Evolutionary conservation across 2,113 vertebrate species (phyloP).

Genomic region (Megaceryle maxima): DNA sequence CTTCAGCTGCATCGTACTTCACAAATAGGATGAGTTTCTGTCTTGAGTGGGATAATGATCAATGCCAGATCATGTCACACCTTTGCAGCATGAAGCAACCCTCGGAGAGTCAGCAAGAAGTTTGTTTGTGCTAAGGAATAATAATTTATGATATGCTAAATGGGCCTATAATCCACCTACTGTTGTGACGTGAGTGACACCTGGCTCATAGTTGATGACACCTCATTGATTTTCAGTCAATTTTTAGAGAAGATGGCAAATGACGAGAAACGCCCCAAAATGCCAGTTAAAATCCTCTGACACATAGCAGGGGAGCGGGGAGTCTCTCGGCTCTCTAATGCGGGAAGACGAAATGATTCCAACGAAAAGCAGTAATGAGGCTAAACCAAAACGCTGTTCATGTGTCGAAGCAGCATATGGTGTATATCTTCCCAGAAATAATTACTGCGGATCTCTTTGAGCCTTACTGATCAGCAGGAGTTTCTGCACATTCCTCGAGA

Average conservation of each 20-base stretch:
- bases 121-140: background rate
- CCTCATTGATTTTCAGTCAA: background rate
- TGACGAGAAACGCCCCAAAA: background rate
- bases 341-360: background rate
- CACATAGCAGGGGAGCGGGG: background rate
- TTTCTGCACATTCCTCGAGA: background rate
- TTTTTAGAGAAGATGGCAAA: background rate
- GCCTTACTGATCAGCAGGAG: slow-evolving; percentile 20
- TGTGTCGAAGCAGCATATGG: background rate
- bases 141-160: background rate
- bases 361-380: slow-evolving; percentile 1
- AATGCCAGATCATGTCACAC: background rate
- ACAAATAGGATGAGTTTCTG: background rate
- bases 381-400: slow-evolving; percentile 7
- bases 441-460: slow-evolving; percentile 26
- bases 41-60: background rate
- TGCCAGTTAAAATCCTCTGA: background rate
- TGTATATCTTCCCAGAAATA: slow-evolving; percentile 40
- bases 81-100: background rate
- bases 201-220: background rate
- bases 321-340: background rate
- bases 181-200: background rate
- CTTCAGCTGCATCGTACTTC: background rate
- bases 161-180: background rate
- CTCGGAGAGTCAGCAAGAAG: fast-evolving